Conservation (phyloP, 2,888 invertebrate genomes). For the Yponomeuta plumbellus region DNA sequence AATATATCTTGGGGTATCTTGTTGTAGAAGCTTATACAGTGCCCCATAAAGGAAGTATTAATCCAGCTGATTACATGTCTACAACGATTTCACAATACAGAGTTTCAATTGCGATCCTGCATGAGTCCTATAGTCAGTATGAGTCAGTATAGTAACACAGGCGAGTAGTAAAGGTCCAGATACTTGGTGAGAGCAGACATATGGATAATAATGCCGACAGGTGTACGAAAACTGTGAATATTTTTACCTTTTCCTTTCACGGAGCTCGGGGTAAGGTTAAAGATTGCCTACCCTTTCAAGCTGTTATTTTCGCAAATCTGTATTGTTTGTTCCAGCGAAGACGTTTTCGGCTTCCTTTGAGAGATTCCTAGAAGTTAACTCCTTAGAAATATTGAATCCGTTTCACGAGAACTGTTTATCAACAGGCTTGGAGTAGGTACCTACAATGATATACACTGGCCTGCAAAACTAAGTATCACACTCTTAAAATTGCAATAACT, state of each 20-base stretch:
- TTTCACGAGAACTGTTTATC: neutral
- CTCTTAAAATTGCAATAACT: too few species aligned
- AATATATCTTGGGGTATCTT: too few species aligned
- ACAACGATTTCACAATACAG: too few species aligned
- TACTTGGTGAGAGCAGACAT: neutral
- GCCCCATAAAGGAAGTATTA: too few species aligned
- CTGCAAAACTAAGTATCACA: too few species aligned
- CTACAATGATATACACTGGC: too few species aligned
- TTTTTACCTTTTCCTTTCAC: neutral
- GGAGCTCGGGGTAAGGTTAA: neutral
- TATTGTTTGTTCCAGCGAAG: neutral
- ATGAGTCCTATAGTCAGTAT: too few species aligned
- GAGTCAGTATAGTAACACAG: too few species aligned
- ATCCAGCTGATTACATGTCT: too few species aligned
- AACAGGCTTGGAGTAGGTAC: neutral
- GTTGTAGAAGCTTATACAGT: too few species aligned
- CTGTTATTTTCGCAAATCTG: neutral
- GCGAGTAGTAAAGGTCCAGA: neutral
- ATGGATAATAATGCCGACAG: neutral
- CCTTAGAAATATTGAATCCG: neutral
- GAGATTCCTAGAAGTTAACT: neutral
- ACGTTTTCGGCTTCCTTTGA: neutral
- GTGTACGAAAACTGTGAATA: neutral
- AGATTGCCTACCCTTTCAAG: neutral
- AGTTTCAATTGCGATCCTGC: too few species aligned